A percentile compares a stretch with the other conserved stretches of the same genome.
These are phyloP conservation scores for Podarcis siculus DNA, from an alignment of 2,797 vertebrate species.

Conservation along the genomic window DNA sequence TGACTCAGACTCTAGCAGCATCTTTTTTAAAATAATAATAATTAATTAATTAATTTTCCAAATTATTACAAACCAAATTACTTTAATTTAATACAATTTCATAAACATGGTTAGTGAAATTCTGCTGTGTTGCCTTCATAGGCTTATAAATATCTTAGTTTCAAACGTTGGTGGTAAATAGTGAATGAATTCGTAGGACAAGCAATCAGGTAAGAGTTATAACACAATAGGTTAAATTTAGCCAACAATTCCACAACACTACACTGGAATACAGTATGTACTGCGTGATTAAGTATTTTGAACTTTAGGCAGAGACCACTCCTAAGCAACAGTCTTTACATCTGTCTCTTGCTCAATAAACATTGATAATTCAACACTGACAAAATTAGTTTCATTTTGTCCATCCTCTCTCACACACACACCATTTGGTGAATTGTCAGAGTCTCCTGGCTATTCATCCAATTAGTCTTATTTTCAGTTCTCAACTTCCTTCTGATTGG, in stretches of 20 bases:
- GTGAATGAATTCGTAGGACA: slow-evolving; percentile 7
- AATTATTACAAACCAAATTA: no score
- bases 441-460: background rate
- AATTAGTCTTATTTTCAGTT: background rate
- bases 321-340: background rate
- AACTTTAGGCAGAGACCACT: slow-evolving; percentile 27
- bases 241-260: slow-evolving; percentile 46
- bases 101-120: background rate
- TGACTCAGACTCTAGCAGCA: background rate
- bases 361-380: background rate
- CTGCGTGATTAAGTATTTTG: slow-evolving; percentile 39
- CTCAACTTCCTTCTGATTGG: background rate
- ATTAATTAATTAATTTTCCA: no score
- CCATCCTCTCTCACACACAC: background rate
- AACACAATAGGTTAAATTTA: background rate
- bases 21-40: no score
- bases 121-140: background rate
- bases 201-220: background rate
- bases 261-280: slow-evolving; percentile 31
- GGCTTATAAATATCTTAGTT: background rate
- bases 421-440: background rate
- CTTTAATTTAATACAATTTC: no score
- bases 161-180: background rate
- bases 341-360: background rate
- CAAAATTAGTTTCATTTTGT: no score